Percentiles rank a stretch among this genome's conserved stretches.
phyloP scores from a whole-genome alignment of 2,113 vertebrate species.

The Alosa alosa region DNA sequence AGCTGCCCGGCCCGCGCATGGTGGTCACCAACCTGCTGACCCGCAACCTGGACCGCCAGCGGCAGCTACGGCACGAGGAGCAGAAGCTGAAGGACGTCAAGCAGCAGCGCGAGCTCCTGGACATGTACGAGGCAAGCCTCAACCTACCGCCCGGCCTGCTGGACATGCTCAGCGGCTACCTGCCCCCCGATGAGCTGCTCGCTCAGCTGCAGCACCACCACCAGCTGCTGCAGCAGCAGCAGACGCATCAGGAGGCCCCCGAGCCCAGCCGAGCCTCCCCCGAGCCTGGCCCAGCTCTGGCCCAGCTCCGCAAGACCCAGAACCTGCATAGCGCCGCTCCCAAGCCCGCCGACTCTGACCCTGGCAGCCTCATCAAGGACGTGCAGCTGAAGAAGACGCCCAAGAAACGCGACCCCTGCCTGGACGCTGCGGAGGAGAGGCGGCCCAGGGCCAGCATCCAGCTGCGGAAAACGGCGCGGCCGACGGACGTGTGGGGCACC shows the following conservation, averaged over 20 bases:
- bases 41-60: conserved; percentile 88
- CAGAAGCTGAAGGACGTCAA: conserved; percentile 84
- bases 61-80: conserved; percentile 87
- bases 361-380: conserved; percentile 55
- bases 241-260: not conserved
- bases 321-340: conserved; percentile 34
- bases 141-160: conserved; percentile 86
- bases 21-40: conserved; percentile 94
- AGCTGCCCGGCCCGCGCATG: conserved; percentile 92
- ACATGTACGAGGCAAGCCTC: conserved; percentile 81
- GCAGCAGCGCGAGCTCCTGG: conserved; percentile 81
- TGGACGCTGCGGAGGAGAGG: conserved; percentile 69
- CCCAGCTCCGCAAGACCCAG: conserved; percentile 16
- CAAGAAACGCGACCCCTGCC: conserved; percentile 66
- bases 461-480: conserved; percentile 60
- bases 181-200: conserved; percentile 59
- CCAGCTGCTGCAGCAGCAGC: conserved; percentile 46
- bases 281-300: conserved; percentile 37
- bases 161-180: conserved; percentile 77
- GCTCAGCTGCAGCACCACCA: conserved; percentile 55
- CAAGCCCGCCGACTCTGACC: conserved; percentile 41
- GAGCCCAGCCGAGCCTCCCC: conserved; percentile 49
- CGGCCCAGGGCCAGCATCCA: conserved; percentile 69
- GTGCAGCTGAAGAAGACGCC: conserved; percentile 73
- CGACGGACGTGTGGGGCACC: conserved; percentile 44